Evolutionary conservation across 2,797 vertebrate species (phyloP), one percentile per base, ranked within the genome.

Genomic region (Lycodopsis pacificus): DNA sequence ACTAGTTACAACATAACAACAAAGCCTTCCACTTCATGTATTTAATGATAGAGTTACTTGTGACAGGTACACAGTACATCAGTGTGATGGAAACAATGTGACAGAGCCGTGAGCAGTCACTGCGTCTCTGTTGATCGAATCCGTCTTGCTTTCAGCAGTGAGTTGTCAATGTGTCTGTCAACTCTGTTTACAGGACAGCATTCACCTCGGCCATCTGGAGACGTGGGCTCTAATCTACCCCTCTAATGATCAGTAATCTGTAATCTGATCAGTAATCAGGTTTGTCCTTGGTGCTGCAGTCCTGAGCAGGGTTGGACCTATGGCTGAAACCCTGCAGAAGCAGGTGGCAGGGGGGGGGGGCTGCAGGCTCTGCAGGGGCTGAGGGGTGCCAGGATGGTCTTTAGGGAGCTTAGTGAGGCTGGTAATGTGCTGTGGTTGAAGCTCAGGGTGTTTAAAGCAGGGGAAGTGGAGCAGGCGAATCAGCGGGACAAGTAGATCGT

Each of bases 181-280:
- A 51, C 32, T 63, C 56, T 78, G 69, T 79, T 46, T 69, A 27
- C 22, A 53, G 68, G 67, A 84, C 14, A 34, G 77, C 88, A 87
- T 92, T 90, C 89, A 92, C 91, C 85, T 89, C 20, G 20, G 75
- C 94, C 94, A 95, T 94, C 93, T 94, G 93, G 92, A 89, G 84
- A 84, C 75, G 68, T 67, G 73, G 61, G 58, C 78, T 85, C 80
- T 94, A 92, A 94, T 93, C 93, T 91, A 79, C 27, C 73, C 46
- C 70, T 69, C 80, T 92, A 93, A 93, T 93, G 85, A 90, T 91
- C 87, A 76, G 83, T 93, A 94, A 95, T 92, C 93, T 92, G 79
- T 69, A 82, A n/a, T n/a, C n/a, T 93, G 85, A 90, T 91, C 87
- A 76, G 83, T 93, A 94, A 95, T 51, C 85, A 78, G 82, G 58